Evolutionary conservation across 1,140 invertebrate species (phyloP).

Genomic region (Drosophila bifasciata): DNA sequence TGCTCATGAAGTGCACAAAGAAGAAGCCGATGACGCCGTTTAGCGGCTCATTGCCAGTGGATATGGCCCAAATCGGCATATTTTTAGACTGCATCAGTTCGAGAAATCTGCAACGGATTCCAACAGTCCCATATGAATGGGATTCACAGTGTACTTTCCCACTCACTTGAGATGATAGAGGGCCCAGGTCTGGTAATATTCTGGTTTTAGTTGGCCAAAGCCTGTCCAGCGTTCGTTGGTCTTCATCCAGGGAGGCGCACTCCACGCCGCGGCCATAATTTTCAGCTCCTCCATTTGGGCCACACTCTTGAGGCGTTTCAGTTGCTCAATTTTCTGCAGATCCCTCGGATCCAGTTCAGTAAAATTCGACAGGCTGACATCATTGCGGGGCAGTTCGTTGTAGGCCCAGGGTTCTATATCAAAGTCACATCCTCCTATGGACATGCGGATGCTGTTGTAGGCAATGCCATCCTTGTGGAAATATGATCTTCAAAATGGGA

Average conservation of each 20-base stretch:
- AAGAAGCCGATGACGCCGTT: conserved; percentile 87
- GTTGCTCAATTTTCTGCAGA: conserved; percentile 66
- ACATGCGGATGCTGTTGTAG: conserved; percentile 90
- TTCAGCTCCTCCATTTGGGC: conserved; percentile 60
- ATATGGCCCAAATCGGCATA: conserved; percentile 87
- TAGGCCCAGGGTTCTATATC: conserved; percentile 86
- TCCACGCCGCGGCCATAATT: conserved; percentile 92
- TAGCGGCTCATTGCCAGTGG: conserved; percentile 88
- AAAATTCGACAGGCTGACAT: conserved; percentile 89
- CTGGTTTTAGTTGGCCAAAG: conserved; percentile 86
- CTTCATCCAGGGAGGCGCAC: conserved; percentile 97
- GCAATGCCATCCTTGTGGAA: conserved; percentile 87
- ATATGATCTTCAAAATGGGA: conserved; percentile 84
- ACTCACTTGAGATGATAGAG: conserved; percentile 90
- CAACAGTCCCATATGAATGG: conserved; percentile 7
- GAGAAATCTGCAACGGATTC: conserved; percentile 65
- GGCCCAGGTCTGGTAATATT: conserved; percentile 92
- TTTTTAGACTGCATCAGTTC: conserved; percentile 84
- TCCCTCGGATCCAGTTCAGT: conserved; percentile 75
- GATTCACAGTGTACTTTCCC: not conserved
- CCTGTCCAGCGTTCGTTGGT: conserved; percentile 88
- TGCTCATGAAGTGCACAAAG: conserved; percentile 88
- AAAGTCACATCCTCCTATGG: conserved; percentile 94
- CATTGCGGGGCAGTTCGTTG: conserved; percentile 85
- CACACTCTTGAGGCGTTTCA: conserved; percentile 63